Percentiles rank a stretch among this genome's conserved stretches.
Conservation (phyloP, 2,888 invertebrate species). For the Myathropa florea region DNA sequence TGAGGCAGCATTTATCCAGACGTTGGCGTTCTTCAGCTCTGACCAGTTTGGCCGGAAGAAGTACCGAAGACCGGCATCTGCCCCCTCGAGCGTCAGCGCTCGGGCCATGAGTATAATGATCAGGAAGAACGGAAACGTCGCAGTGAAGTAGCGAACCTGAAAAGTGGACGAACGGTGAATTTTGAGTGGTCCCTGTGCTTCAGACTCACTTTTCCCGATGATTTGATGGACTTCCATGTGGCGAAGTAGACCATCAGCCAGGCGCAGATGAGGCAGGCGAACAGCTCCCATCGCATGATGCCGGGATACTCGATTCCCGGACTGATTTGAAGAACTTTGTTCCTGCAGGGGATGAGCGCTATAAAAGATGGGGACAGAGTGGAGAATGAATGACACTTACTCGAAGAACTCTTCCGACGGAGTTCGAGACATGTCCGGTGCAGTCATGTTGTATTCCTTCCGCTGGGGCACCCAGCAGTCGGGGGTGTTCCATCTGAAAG, state of each 20-base stretch:
- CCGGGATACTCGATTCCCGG: conserved; percentile 91
- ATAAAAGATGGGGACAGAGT: not conserved
- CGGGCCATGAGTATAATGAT: conserved; percentile 92
- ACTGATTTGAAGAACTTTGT: conserved; percentile 92
- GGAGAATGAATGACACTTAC: conserved; percentile 82
- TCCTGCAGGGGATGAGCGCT: conserved; percentile 82
- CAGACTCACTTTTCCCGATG: conserved; percentile 87
- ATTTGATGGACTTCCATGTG: conserved; percentile 97
- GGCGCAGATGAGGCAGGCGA: conserved; percentile 93
- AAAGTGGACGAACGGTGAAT: conserved; percentile 40
- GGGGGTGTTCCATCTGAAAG: conserved; percentile 85
- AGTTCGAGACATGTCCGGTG: conserved; percentile 88
- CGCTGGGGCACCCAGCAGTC: conserved; percentile 90
- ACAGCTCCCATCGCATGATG: conserved; percentile 92
- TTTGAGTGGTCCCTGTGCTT: not conserved
- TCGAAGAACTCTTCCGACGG: conserved; percentile 96
- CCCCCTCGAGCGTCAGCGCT: conserved; percentile 94
- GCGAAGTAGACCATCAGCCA: conserved; percentile 98
- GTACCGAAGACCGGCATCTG: conserved; percentile 90
- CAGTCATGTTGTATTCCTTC: conserved; percentile 83
- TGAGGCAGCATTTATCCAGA: conserved; percentile 95
- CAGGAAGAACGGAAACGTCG: conserved; percentile 94
- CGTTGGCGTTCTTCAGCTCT: conserved; percentile 90
- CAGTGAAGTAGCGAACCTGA: conserved; percentile 93
- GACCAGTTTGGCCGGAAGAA: conserved; percentile 94